Base-by-base conservation (phyloP, 2,888 invertebrate genomes). In the Drosophila multiciliata region DNA sequence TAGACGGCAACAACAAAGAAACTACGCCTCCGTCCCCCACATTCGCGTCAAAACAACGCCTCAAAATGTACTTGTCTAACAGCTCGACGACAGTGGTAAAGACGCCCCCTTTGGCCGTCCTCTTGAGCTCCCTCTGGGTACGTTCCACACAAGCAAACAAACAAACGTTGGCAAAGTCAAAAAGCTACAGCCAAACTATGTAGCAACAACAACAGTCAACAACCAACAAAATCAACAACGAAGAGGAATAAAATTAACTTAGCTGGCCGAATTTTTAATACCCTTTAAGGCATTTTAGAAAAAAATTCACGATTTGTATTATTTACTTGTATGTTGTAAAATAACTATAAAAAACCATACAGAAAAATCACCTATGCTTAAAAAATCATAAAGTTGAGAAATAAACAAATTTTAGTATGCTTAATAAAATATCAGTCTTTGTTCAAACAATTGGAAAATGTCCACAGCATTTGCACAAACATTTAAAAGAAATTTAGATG, bases 11-110 rank as follows among this genome's bases (percentile, higher is more conserved):
- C 65, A 74, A 68, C 73, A 78, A 81, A 73, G 59, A 20, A 32
- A 12, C 42, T 8, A 9, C 29, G 15, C 32, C 26, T 9, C 17
- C 11, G 54, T 68, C 4, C 35, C 48, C n/a, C n/a, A 20, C 50
- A 76, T 77, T 76, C 64, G 59, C 75, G 82, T 83, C 83, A 85
- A 87, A 85, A 83, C 81, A 89, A 89, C 81, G 83, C 83, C 83
- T 80, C 72, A 66, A 79, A 87, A 73, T 87, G 55, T 81, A 69
- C 72, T 84, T 73, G 66, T 60, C 72, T 67, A 67, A 71, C 64
- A 67, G 70, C 64, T 60, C 42, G 36, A 32, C 53, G 54, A 75
- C 45, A 64, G 61, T 53, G 60, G 53, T 53, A 65, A 76, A 59
- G 54, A 33, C 53, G 9, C 32, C 33, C 17, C 59, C 12, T 45